Base-by-base conservation (phyloP, 2,888 invertebrate genomes). In the Amphimallon solstitiale region DNA sequence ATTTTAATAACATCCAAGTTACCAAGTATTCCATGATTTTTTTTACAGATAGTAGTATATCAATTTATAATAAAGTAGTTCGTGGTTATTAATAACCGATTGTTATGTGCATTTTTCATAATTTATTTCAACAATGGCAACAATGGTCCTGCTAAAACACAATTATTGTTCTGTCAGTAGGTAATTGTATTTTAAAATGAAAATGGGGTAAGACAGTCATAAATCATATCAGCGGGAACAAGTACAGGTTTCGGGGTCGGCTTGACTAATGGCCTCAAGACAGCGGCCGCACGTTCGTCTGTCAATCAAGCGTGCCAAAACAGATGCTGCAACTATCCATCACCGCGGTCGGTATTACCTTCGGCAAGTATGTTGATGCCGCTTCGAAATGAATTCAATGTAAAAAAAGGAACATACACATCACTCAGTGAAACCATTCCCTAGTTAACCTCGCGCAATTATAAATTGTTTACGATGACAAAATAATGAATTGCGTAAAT, bases 231-330 rank as follows among this genome's bases (percentile, higher is more conserved):
- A 68, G 63, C 68, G 61, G 66, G 67, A 71, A 70, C 71, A 66
- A 70, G 68, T 70, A 66, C 70, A 67, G 68, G 70, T 70, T 63
- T 65, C 56, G 65, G 68, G 63, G 67, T 66, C 63, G 45, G 46
- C 49, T 73, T 76, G 75, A 75, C 75, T 76, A 76, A 76, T 76
- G 75, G 74, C 69, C 70, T 70, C 70, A 71, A 74, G 74, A 76
- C 76, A 75, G 75, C 75, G 74, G 72, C 71, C 74, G 70, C 73
- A 74, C 74, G 76, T 74, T 74, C 71, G 71, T 63, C 73, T 75
- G 76, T 76, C 76, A 76, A 75, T 76, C 75, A 75, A 69, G 64
- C 67, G 66, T 65, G 73, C 71, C 71, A 72, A 71, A 75, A 75
- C 76, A 76, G 75, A 75, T 75, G 75, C 74, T 54, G 64, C 35